Base-by-base conservation (phyloP, 2,888 invertebrate species). In the Aporophyla nigra region DNA sequence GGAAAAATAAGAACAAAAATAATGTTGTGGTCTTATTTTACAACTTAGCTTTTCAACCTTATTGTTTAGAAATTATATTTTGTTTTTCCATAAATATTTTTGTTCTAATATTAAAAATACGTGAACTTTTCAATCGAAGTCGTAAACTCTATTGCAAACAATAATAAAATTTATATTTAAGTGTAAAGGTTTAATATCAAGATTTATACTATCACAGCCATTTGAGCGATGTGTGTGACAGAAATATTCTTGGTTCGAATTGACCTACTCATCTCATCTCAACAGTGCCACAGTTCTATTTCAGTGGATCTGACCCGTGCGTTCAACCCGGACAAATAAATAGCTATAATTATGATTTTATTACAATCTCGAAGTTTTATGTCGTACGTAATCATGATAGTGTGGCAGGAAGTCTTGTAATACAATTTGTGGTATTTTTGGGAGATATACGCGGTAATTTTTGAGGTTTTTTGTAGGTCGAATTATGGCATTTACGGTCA, bases 311-410 rank as follows among this genome's bases (percentile, higher is more conserved):
- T 80, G 86, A 85, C 83, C 80, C 80, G 80, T 73, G 51, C 78
- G 66, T 86, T 87, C 86, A 86, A 87, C 86, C 78, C 86, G 74
- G 73, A 87, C 76, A 76, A 78, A 81, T 79, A 84, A 78, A 85
- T 83, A 75, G 21, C 5, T 27, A 6, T 70, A 69, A 85, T 82
- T 70, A 80, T 68, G 49, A 74, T 83, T 83, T 83, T 77, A 85
- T 82, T 77, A 71, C 63, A 67, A 62, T 68, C 51, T 43, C 51
- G n/a, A 51, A 65, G 56, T 72, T 85, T 69, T 71, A 83, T 67
- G 76, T 71, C 53, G 27, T 19, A 71, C 43, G 46, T 75, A 58
- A 80, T 56, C 43, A 56, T 56, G 33, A 33, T 62, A 33, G 12
- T 43, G 56, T 80, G 74, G 43, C n/a, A 72, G 62, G 65, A 66